These are phyloP conservation scores for Brachionichthys hirsutus DNA, from an alignment of 2,113 vertebrate genomes.

Conservation along the genomic window DNA sequence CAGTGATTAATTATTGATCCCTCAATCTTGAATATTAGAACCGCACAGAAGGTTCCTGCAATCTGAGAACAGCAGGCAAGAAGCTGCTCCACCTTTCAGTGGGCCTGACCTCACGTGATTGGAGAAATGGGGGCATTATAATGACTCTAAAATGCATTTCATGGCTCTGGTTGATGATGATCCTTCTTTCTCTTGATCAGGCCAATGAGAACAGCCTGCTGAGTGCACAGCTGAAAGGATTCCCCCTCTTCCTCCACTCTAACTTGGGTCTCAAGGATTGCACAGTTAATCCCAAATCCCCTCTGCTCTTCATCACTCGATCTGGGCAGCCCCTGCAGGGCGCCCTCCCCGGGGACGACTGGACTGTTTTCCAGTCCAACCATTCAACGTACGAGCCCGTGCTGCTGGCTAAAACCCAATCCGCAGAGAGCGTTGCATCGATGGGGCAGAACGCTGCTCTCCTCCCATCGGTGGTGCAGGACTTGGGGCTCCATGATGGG, in stretches of 20 bases:
- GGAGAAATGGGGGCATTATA: slow-evolving; percentile 49
- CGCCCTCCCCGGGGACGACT: slow-evolving; percentile 92
- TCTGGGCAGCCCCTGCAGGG: slow-evolving; percentile 91
- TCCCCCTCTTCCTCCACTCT: slow-evolving; percentile 95
- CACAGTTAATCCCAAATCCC: slow-evolving; percentile 92
- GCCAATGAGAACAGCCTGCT: slow-evolving; percentile 98
- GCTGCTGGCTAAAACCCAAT: slow-evolving; percentile 92
- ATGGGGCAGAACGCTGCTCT: slow-evolving; percentile 84
- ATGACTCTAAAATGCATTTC: slow-evolving; percentile 37
- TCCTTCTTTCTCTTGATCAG: slow-evolving; percentile 67
- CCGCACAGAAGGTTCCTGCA: slow-evolving; percentile 54
- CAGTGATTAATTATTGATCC: slow-evolving; percentile 40
- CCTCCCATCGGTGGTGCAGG: slow-evolving; percentile 94
- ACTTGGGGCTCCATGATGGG: slow-evolving; percentile 93
- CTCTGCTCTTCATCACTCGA: slow-evolving; percentile 91
- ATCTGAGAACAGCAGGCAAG: slow-evolving; percentile 56
- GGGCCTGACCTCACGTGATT: slow-evolving; percentile 61
- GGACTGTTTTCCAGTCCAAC: slow-evolving; percentile 98
- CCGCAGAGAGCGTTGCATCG: slow-evolving; percentile 86
- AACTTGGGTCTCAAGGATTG: slow-evolving; percentile 97
- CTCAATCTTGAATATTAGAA: slow-evolving; percentile 30
- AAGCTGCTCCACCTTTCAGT: slow-evolving; percentile 57
- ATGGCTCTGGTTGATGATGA: slow-evolving; percentile 46
- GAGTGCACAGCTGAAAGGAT: slow-evolving; percentile 97
- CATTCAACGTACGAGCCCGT: slow-evolving; percentile 95